Evolutionary conservation across 1,140 invertebrate genomes (phyloP), one percentile per base, ranked within the genome.

Genomic region (Hyphantria cunea): DNA sequence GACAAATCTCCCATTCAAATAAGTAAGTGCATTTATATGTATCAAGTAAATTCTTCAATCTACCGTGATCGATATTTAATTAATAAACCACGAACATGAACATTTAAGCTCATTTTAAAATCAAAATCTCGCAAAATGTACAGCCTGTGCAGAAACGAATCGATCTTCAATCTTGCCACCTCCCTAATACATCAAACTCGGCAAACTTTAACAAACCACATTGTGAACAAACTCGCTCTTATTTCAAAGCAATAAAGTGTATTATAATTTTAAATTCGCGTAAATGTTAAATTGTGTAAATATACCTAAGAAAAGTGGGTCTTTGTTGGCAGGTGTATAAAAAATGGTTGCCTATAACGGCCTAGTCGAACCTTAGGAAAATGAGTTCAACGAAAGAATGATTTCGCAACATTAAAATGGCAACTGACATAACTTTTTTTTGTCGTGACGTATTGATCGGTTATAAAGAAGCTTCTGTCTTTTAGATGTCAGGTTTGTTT

Each of bases 311-410:
- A 76, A 76, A 80, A 72, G 66, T 70, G 68, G 67, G 71, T 49
- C 62, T 78, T 78, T 79, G 72, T 78, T 64, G 73, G 61, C 66
- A 80, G 74, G 75, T 84, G 73, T 74, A 70, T 74, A 75, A 80
- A 78, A 79, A 78, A 79, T 69, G 68, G 53, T 58, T 62, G 59
- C 64, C 68, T 74, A 75, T 70, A 66, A 72, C 56, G 60, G 51
- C 45, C 60, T 64, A 60, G 52, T 54, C 53, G 55, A 64, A 67
- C 59, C 59, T 64, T 64, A 69, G 64, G 59, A 59, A 73, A 75
- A 75, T 76, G 72, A 80, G 64, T 72, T 72, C 61, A 33, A 15
- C 41, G 31, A 39, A 14, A 49, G 55, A 58, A 58, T 58, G 55
- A 58, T 58, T 58, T 58, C 49, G 33, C 53, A 58, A 58, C 55